Percentiles rank a stretch among this genome's conserved stretches.
phyloP scores from a whole-genome alignment of 2,113 vertebrate species.

The Pristiophorus japonicus region DNA sequence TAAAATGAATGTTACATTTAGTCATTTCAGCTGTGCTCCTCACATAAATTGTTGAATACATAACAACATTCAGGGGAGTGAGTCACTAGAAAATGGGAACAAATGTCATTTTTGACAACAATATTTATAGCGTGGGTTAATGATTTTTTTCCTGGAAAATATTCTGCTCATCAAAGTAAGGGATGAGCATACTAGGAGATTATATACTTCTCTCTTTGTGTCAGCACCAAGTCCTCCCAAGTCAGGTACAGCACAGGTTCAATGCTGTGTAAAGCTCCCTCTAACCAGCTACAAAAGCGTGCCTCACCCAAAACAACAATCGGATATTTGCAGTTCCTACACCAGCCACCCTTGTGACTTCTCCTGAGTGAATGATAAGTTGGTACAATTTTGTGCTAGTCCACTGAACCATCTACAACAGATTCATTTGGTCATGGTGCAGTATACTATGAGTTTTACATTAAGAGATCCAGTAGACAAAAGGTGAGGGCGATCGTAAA shows the following conservation, averaged over 20 bases:
- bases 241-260: not conserved
- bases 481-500: not conserved
- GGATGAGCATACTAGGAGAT: not conserved
- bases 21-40: not conserved
- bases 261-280: not conserved
- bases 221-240: not conserved
- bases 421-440: not conserved
- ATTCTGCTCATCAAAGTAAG: not conserved
- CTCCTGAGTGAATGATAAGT: not conserved
- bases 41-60: no score
- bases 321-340: not conserved
- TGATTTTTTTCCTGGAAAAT: not conserved
- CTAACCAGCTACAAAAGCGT: not conserved
- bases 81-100: not conserved
- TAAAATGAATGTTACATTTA: not conserved
- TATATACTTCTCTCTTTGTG: not conserved
- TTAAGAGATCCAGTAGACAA: not conserved
- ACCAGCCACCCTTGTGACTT: not conserved
- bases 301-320: not conserved
- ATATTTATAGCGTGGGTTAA: not conserved
- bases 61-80: not conserved
- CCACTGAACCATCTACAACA: not conserved
- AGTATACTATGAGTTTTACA: not conserved
- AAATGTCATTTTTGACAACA: not conserved
- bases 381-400: not conserved